Base-by-base conservation (phyloP, 2,888 invertebrate species). In the Formica aserva region DNA sequence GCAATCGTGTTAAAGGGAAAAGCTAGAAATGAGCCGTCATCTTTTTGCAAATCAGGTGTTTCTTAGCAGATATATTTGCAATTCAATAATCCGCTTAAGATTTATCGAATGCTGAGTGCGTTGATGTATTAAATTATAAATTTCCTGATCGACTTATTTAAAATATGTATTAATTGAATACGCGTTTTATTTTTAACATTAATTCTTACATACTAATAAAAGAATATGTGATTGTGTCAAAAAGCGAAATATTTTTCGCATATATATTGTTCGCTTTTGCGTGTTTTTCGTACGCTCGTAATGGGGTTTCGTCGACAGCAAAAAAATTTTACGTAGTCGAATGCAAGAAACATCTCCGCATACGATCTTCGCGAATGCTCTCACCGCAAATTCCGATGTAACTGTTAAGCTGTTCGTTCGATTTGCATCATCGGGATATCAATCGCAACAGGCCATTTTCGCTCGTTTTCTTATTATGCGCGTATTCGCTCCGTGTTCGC, bases 381-480 rank as follows among this genome's bases (percentile, higher is more conserved):
- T 71, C 62, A 88, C 90, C 88, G 90, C 90, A 88, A 88, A 89
- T 89, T 89, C 87, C 87, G 63, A 32, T 41, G 89, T 84, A 88
- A 88, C 75, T 75, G 75, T 72, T 77, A 89, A 88, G 65, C 72
- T 83, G 84, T 32, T 85, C 84, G 84, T 32, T 85, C 84, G 81
- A 66, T 72, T 62, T 63, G 67, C 62, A 85, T 84, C 85, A 82
- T 74, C 80, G 83, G 74, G 74, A 65, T 87, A 87, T 88, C 83
- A 85, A 81, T 85, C 85, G 84, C 80, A 83, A 83, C 67, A 75
- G 72, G n/a, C 45, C 69, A 66, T 48, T 60, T 75, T 78, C 69
- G 72, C 55, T 66, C 55, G 55, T 86, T 76, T 76, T 84, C 85
- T 80, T 76, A 78, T 78, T 84, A 65, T 65, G 78, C 83, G 75